phyloP scores from a whole-genome alignment of 2,888 invertebrate species.

The Oscheius myriophilus region DNA sequence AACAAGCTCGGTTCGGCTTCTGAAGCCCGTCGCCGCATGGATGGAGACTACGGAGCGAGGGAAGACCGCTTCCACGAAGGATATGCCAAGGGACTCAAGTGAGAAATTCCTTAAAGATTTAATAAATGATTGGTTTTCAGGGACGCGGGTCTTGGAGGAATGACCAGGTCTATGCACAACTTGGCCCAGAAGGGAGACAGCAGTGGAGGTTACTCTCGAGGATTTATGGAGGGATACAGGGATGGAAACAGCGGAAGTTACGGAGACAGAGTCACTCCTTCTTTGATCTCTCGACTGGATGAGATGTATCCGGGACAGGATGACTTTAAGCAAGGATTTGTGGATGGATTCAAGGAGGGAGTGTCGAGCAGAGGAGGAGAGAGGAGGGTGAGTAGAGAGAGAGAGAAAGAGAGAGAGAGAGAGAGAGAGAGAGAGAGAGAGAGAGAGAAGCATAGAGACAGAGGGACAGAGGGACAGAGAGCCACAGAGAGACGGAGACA shows the following conservation, averaged over 20 bases:
- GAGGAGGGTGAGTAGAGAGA: conserved; percentile 31
- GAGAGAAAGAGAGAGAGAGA: background rate
- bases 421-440: too few relatives aligned
- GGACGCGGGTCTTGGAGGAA: conserved; percentile 69
- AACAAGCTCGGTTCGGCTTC: conserved; percentile 59
- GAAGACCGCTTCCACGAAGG: conserved; percentile 68
- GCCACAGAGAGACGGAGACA: too few relatives aligned
- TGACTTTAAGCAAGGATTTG: conserved; percentile 70
- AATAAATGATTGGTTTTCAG: conserved; percentile 29
- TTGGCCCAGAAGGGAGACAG: conserved; percentile 61
- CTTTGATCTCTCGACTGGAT: conserved; percentile 68
- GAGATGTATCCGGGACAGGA: conserved; percentile 71
- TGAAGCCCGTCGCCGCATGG: conserved; percentile 61
- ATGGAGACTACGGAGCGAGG: conserved; percentile 63
- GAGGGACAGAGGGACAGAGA: too few relatives aligned
- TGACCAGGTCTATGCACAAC: conserved; percentile 70
- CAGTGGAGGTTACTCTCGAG: conserved; percentile 68
- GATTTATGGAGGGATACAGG: conserved; percentile 70
- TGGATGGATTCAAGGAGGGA: conserved; percentile 71
- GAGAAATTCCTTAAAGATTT: background rate
- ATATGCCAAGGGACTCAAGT: conserved; percentile 65
- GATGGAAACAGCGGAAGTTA: conserved; percentile 70
- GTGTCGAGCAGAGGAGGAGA: conserved; percentile 53
- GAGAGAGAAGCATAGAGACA: too few relatives aligned
- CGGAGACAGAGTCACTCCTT: conserved; percentile 69